Evolutionary conservation across 2,113 vertebrate species (phyloP), one percentile per base, ranked within the genome.

Genomic region (Atractosteus spatula): DNA sequence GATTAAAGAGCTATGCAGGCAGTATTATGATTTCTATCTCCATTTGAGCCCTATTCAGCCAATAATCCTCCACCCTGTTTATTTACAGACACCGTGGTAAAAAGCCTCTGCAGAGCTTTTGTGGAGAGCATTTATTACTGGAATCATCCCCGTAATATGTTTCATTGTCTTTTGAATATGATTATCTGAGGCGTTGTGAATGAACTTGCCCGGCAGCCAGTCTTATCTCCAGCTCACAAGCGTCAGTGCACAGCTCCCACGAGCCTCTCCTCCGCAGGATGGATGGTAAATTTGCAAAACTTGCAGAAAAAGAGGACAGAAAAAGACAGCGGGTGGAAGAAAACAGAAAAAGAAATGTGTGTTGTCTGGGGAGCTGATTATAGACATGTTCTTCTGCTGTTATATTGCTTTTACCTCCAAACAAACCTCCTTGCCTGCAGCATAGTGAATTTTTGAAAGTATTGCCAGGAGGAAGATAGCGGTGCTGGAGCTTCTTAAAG

Each of bases 381-480:
- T 41, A 62, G 69, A 57, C 61, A 12, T 54, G 66, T 70, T 16
- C 71, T 42, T 14, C 54, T 61, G 67, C 55, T 10, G 67, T 45
- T 59, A 13, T 29, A 51, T 57, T 69, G 8, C 62, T 67, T 7
- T 68, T 66, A 8, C 55, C 65, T 73, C 17, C 8, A 44, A 44
- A 54, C 45, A 79, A 80, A 80, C 73, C 62, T 0, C 72, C 85
- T 2, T 67, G 82, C 88, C 86, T 75, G 80, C 74, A 83, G 85
- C 84, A 79, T 84, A 82, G 73, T 84, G 80, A 86, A 85, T 85
- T 83, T 88, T 86, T 88, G 71, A 87, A 86, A 81, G 81, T 63
- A 76, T 68, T 54, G 85, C 85, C 82, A 54, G 41, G 56, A 81
- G 85, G 84, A 79, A 8, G 74, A 72, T 64, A 72, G 81, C 59